phyloP scores from a whole-genome alignment of 2,113 vertebrate species.

The Cryptomyrus ogoouensis region DNA sequence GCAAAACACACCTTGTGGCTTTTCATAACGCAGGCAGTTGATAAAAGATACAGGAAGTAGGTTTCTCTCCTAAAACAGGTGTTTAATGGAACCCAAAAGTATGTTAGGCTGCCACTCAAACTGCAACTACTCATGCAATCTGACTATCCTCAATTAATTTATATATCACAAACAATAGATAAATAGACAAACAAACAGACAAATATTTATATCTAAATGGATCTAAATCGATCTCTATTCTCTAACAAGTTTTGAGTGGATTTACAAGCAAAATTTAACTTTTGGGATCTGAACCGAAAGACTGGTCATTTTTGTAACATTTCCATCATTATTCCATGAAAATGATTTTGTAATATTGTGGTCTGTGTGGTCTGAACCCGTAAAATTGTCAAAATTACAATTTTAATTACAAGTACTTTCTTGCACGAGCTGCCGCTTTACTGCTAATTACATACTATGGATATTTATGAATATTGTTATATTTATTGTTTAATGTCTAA shows the following conservation, averaged over 20 bases:
- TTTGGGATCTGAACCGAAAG: not conserved
- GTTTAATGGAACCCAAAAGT: not conserved
- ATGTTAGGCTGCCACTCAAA: not conserved
- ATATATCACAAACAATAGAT: not conserved
- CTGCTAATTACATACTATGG: not conserved
- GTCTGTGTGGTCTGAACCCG: not conserved
- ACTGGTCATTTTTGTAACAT: not conserved
- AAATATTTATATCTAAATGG: not conserved
- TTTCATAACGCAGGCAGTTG: not conserved
- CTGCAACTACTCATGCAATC: not conserved
- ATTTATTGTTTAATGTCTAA: not conserved
- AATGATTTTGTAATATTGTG: not conserved
- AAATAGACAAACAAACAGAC: not conserved
- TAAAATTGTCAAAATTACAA: not conserved
- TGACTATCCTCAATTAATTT: not conserved
- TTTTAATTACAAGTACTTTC: not conserved
- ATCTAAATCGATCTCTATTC: not conserved
- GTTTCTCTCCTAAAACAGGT: not conserved
- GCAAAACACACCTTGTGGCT: not conserved
- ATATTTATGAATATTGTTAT: not conserved
- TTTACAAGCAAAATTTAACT: not conserved
- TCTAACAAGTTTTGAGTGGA: not conserved
- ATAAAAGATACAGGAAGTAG: not conserved
- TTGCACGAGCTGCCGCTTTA: not conserved
- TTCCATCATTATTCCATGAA: not conserved